Percentiles rank a stretch among this genome's conserved stretches.
These are phyloP conservation scores for Pygoscelis adeliae DNA, from an alignment of 2,113 vertebrate species.

Conservation along the genomic window DNA sequence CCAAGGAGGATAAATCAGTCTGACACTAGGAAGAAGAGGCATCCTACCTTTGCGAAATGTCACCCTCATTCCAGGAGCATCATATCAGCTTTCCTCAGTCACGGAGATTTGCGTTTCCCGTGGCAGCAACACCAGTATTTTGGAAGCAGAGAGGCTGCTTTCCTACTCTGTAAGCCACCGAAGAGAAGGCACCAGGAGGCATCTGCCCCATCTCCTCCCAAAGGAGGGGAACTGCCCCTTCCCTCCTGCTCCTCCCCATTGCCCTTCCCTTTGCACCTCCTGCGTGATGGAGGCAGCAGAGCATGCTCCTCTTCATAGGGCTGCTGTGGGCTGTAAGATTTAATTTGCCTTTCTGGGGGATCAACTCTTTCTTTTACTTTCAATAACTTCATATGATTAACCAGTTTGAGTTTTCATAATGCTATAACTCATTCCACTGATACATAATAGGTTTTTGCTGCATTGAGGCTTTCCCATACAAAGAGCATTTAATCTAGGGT, in stretches of 20 bases:
- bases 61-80: neutral
- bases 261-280: neutral
- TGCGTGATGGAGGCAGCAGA: neutral
- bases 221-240: neutral
- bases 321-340: neutral
- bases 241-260: neutral
- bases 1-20: neutral
- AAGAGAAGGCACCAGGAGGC: neutral
- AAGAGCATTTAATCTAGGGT: neutral
- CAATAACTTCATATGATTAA: neutral
- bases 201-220: neutral
- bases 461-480: neutral
- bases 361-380: neutral
- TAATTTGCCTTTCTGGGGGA: neutral
- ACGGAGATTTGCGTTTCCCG: neutral
- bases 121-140: neutral
- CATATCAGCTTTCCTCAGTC: neutral
- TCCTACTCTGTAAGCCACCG: neutral
- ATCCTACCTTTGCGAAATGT: neutral
- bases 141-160: neutral
- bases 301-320: neutral
- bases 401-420: neutral
- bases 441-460: neutral
- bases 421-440: neutral
- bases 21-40: neutral